These are phyloP conservation scores for Galendromus occidentalis DNA, from an alignment of 1,140 invertebrate genomes.

Conservation along the genomic window DNA sequence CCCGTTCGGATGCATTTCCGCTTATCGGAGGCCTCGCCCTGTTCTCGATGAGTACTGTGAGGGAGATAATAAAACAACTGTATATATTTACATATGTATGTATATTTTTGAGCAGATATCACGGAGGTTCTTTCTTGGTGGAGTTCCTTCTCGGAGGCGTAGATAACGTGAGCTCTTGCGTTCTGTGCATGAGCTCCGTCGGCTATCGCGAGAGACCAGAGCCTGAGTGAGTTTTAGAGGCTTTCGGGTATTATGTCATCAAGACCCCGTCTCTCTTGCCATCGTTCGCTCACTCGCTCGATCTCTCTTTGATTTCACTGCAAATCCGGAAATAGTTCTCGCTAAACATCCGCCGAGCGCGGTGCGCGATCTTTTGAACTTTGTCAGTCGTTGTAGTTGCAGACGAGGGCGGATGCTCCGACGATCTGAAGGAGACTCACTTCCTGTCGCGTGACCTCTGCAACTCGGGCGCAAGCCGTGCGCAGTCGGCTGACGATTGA, in stretches of 20 bases:
- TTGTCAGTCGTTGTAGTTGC: neutral
- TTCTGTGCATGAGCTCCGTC: no score
- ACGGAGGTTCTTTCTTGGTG: neutral
- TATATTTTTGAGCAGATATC: neutral
- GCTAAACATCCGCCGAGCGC: conserved; percentile 1
- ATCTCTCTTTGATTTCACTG: neutral
- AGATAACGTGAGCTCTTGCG: neutral
- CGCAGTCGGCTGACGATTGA: neutral
- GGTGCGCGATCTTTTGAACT: neutral
- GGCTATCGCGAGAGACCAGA: no score
- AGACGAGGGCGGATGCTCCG: conserved; percentile 2
- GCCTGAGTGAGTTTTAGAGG: no score
- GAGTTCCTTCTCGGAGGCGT: neutral
- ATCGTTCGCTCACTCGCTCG: neutral
- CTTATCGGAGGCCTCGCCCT: neutral
- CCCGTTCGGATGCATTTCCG: neutral
- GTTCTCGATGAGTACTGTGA: no score
- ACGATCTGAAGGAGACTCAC: neutral
- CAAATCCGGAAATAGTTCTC: neutral
- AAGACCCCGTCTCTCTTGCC: no score
- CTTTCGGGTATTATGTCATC: no score
- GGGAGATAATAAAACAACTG: neutral
- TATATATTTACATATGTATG: neutral
- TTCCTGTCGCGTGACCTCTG: neutral
- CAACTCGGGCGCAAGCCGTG: neutral